Evolutionary conservation across 92 coral and sea anemone genomes (phyloP).

Genomic region (Desmophyllum pertusum): DNA sequence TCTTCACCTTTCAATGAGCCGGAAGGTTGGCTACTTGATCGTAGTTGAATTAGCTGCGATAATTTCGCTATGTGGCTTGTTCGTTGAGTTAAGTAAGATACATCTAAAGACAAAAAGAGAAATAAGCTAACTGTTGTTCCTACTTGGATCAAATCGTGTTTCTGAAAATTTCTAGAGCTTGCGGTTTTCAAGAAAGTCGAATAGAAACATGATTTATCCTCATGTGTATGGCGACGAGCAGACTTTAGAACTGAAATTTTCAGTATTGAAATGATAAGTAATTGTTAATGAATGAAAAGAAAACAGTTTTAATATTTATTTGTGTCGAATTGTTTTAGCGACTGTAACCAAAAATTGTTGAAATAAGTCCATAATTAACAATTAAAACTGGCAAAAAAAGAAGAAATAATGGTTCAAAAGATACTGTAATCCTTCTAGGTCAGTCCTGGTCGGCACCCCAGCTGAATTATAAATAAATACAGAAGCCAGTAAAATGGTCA

Average conservation of each 20-base stretch:
- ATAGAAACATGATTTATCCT: no score
- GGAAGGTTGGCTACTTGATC: neutral
- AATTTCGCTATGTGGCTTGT: constrained; percentile 4
- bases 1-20: neutral
- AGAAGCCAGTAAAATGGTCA: constrained; percentile 68
- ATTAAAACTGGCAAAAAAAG: no score
- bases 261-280: no score
- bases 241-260: no score
- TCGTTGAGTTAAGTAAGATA: neutral
- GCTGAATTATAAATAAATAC: constrained; percentile 70
- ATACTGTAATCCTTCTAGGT: constrained; percentile 58
- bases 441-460: constrained; percentile 51
- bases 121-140: neutral
- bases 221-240: no score
- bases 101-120: neutral
- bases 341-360: no score
- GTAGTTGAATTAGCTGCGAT: constrained; percentile 2
- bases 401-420: constrained; percentile 10
- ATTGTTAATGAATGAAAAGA: no score
- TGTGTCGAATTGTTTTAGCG: no score
- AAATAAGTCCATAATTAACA: no score
- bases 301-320: no score
- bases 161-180: neutral
- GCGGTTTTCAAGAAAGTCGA: neutral
- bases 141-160: neutral